Percentiles rank a stretch among this genome's conserved stretches.
Evolutionary conservation across 1,140 invertebrate genomes (phyloP).

Genomic region (Elymnias hypermnestra): DNA sequence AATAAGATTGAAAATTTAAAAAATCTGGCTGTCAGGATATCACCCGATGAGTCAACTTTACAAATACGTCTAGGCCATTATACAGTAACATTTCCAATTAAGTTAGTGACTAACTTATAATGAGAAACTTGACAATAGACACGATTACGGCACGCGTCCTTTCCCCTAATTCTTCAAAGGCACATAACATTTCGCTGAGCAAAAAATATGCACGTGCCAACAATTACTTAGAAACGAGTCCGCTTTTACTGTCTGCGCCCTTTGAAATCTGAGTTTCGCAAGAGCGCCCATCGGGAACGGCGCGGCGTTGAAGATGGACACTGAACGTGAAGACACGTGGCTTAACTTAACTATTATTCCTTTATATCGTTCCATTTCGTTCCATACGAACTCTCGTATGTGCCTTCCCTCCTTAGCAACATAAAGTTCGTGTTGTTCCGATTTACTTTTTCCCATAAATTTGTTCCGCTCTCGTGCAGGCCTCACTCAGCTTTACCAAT

Average conservation of each 20-base stretch:
- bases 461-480: slow-evolving; percentile 39
- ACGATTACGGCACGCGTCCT: slow-evolving; percentile 22
- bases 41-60: slow-evolving; percentile 35
- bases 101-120: not conserved
- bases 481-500: slow-evolving; percentile 29
- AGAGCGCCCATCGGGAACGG: slow-evolving; percentile 57
- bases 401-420: slow-evolving; percentile 26
- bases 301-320: slow-evolving; percentile 31
- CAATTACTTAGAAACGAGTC: slow-evolving; percentile 51
- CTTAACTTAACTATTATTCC: slow-evolving; percentile 39
- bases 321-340: slow-evolving; percentile 52
- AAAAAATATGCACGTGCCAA: slow-evolving; percentile 65
- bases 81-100: slow-evolving; percentile 31
- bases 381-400: slow-evolving; percentile 41
- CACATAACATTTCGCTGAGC: slow-evolving; percentile 31
- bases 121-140: not conserved
- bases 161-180: slow-evolving; percentile 23
- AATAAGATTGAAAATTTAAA: too few species aligned
- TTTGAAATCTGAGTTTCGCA: slow-evolving; percentile 41
- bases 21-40: slow-evolving; percentile 49
- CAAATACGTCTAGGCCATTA: not conserved
- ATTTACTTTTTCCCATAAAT: slow-evolving; percentile 42
- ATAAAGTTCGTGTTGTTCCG: slow-evolving; percentile 5
- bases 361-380: slow-evolving; percentile 45
- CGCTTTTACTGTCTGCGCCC: slow-evolving; percentile 33